A percentile compares a stretch with the other conserved stretches of the same genome.
These are phyloP conservation scores for Pygocentrus nattereri DNA, from an alignment of 2,797 vertebrate species.

Conservation along the genomic window DNA sequence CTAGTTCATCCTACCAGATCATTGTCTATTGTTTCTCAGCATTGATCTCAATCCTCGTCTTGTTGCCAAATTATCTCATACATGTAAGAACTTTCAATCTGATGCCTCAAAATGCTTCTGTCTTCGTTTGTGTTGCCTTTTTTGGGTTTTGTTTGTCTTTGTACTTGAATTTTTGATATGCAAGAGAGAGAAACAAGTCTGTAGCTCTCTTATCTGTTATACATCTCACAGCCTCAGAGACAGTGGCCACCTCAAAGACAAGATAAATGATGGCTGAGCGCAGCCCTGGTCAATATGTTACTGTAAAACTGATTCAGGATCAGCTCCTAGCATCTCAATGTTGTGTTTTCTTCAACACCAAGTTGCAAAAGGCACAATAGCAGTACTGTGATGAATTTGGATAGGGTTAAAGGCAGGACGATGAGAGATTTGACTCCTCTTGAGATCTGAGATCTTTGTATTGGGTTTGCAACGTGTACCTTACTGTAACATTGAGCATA, in stretches of 20 bases:
- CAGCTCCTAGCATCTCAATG: conserved; percentile 9
- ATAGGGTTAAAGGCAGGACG: neutral
- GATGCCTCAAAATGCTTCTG: conserved; percentile 46
- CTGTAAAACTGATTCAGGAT: conserved; percentile 33
- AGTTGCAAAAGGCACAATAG: neutral
- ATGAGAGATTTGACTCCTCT: neutral
- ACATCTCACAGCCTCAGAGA: conserved; percentile 35
- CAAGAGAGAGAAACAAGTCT: conserved; percentile 68
- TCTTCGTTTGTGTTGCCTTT: conserved; percentile 45
- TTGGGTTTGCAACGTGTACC: conserved; percentile 21
- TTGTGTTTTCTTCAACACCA: conserved; percentile 17
- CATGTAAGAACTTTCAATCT: conserved; percentile 58
- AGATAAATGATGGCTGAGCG: conserved; percentile 34
- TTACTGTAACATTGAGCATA: conserved; percentile 3
- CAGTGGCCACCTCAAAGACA: conserved; percentile 34
- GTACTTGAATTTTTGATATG: conserved; percentile 84
- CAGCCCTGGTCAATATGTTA: conserved; percentile 32
- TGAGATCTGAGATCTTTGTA: no score
- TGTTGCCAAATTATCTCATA: conserved; percentile 71
- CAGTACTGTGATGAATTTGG: neutral
- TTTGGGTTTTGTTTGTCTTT: conserved; percentile 64
- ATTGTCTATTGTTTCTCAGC: conserved; percentile 44
- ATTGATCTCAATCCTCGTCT: conserved; percentile 59
- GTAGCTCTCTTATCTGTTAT: conserved; percentile 47
- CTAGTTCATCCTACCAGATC: conserved; percentile 60